Base-by-base conservation (phyloP, 2,113 vertebrate species). In the Austrofundulus limnaeus region DNA sequence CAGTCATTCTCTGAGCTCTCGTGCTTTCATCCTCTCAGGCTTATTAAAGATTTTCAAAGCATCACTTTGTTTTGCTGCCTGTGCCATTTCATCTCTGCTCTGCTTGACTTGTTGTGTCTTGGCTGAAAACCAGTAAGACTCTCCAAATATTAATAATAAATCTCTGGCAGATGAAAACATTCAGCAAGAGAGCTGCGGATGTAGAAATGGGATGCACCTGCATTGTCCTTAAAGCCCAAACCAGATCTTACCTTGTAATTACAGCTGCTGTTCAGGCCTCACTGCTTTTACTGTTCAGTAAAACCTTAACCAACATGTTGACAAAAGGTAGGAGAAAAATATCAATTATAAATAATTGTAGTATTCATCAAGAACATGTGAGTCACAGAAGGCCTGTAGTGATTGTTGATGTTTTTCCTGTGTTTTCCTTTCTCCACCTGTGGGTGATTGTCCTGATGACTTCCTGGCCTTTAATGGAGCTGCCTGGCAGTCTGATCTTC, bases 1-100 rank as follows among this genome's bases (percentile, higher is more conserved):
- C 16, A 9, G 55, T 11, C 11, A n/a, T 15, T 43, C 15, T 28
- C 16, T 6, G 4, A 16, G 39, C 2, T 2, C 25, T 21, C 10
- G 19, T 19, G 55, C 55, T 43, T 58, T 58, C 23, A 58, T 58
- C 55, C 39, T 42, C 54, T 57, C 21, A 12, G 14, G 8, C 38
- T 58, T 41, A 45, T 45, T 28, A 45, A 45, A 45, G 23, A 28
- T 43, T 42, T 13, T 19, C 12, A 25, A 41, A 20, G 5, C 23
- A 25, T 25, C 55, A 19, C 55, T 58, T 43, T 14, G 55, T 58
- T 45, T 19, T 45, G n/a, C 28, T 45, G 21, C 16, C 53, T 19
- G 16, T 45, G 23, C 19, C 20, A 25, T 43, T 28, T 17, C n/a
- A 8, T 45, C 45, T 28, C 55, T n/a, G 24, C 39, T 25, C 21